Evolutionary conservation across 2,888 invertebrate species (phyloP).

Genomic region (Leptopterna dolabrata): DNA sequence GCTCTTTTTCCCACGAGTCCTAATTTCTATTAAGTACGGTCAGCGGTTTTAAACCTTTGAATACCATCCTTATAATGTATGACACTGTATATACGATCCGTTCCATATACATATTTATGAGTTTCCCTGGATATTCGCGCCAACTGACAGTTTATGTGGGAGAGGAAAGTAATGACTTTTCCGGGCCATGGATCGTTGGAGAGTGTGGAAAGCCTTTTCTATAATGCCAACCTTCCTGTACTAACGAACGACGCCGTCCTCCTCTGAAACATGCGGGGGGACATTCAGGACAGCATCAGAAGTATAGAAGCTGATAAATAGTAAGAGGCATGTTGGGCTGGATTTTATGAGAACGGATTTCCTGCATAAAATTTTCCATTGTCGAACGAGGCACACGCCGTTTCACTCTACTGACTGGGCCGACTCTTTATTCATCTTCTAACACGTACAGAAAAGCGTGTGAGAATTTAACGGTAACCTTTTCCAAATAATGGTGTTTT

Average conservation of each 20-base stretch:
- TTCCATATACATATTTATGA: conserved; percentile 30
- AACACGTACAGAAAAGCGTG: no score
- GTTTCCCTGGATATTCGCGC: conserved; percentile 24
- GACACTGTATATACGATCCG: conserved; percentile 20
- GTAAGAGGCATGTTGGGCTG: no score
- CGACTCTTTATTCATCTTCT: no score
- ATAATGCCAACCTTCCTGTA: background rate
- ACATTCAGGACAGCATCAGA: background rate
- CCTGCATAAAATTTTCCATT: no score
- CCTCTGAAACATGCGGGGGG: background rate
- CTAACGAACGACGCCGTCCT: background rate
- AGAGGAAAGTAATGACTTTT: conserved; percentile 21
- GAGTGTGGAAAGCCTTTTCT: background rate
- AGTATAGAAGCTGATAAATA: no score
- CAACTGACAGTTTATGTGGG: conserved; percentile 25
- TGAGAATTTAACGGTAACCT: no score
- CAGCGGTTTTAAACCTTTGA: conserved; percentile 35
- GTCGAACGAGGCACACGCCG: no score
- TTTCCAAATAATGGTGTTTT: no score
- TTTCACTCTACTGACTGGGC: no score
- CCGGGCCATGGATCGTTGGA: background rate
- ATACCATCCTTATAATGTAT: conserved; percentile 5
- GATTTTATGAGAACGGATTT: no score
- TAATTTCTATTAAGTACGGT: conserved; percentile 37
- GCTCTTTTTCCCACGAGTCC: conserved; percentile 6